These are phyloP conservation scores for Dynastes tityus DNA, from an alignment of 2,888 invertebrate genomes.

Conservation along the genomic window DNA sequence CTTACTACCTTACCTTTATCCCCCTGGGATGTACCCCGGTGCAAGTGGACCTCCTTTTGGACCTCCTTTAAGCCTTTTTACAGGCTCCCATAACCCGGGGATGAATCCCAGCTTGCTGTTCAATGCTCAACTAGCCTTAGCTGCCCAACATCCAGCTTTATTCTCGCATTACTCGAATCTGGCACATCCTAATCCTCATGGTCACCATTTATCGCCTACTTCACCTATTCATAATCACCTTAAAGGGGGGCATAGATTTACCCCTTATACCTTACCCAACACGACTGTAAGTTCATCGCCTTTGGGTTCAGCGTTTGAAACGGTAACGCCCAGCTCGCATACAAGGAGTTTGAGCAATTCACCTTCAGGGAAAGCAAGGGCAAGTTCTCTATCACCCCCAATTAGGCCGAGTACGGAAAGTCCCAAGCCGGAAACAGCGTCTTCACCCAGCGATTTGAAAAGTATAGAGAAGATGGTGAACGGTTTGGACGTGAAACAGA, in stretches of 20 bases:
- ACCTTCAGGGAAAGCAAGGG: slow-evolving; percentile 71
- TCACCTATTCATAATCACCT: slow-evolving; percentile 80
- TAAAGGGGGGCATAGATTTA: slow-evolving; percentile 86
- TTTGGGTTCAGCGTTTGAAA: slow-evolving; percentile 89
- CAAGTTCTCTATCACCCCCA: slow-evolving; percentile 72
- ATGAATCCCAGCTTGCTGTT: slow-evolving; percentile 89
- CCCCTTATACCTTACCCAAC: slow-evolving; percentile 88
- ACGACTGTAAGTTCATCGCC: slow-evolving; percentile 73
- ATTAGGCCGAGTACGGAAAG: slow-evolving; percentile 75
- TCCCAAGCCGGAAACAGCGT: slow-evolving; percentile 73
- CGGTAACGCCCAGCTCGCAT: slow-evolving; percentile 86
- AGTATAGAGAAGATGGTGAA: slow-evolving; percentile 99
- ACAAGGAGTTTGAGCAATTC: slow-evolving; percentile 78
- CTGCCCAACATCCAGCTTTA: slow-evolving; percentile 87
- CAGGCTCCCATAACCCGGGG: slow-evolving; percentile 77
- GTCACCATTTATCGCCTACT: slow-evolving; percentile 70
- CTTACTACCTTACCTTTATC: slow-evolving; percentile 93
- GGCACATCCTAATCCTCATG: slow-evolving; percentile 75
- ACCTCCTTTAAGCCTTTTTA: slow-evolving; percentile 78
- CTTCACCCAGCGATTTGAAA: slow-evolving; percentile 88
- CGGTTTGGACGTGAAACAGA: slow-evolving; percentile 89
- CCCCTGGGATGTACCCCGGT: slow-evolving; percentile 89
- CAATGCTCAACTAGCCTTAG: slow-evolving; percentile 91
- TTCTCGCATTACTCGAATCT: slow-evolving; percentile 81
- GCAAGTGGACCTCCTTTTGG: slow-evolving; percentile 76